Evolutionary conservation across 2,113 vertebrate species (phyloP), one percentile per base, ranked within the genome.

Genomic region (Amphiprion ocellaris): DNA sequence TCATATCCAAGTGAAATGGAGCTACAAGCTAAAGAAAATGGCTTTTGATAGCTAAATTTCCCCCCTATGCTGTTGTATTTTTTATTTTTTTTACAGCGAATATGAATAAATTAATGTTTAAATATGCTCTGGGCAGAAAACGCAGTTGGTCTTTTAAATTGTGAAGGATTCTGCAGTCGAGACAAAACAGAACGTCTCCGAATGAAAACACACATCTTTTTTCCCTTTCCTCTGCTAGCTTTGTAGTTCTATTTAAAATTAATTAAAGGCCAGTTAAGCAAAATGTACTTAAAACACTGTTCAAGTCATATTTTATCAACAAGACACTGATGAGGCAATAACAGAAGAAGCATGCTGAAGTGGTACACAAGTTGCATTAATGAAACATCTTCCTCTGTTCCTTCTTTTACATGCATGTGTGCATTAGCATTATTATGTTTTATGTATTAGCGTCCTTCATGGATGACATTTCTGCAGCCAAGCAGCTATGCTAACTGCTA

Each of bases 371-470:
- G 30, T 30, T 4, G 30, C 2, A 26, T 30, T 4, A 30, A 30
- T 30, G 30, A 4, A 30, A 30, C 2, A 30, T 30, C 7, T 26
- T 21, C 4, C 15, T 23, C n/a, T 8, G 21, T 2, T 17, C 6
- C 4, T 9, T 26, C 44, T 37, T 23, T 5, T 49, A 19, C 50
- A 47, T 37, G 24, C 0, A 0, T 63, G 41, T 68, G 30, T 62
- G 85, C 74, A 79, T 81, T 63, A 58, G 60, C 19, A 26, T 26
- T 26, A 26, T 26, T 26, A 26, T 26, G 26, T 26, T 26, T 26
- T 2, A 26, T 62, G 85, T 77, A 79, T 81, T 63, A 58, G 60
- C 19, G 71, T 82, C 87, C 89, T 90, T 93, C 80, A 83, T 11
- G 74, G 85, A 66, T 81, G 68, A 87, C 73, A 83, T 84, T 83